Conservation (phyloP, 2,797 vertebrate genomes). For the Syngnathus rostellatus region DNA sequence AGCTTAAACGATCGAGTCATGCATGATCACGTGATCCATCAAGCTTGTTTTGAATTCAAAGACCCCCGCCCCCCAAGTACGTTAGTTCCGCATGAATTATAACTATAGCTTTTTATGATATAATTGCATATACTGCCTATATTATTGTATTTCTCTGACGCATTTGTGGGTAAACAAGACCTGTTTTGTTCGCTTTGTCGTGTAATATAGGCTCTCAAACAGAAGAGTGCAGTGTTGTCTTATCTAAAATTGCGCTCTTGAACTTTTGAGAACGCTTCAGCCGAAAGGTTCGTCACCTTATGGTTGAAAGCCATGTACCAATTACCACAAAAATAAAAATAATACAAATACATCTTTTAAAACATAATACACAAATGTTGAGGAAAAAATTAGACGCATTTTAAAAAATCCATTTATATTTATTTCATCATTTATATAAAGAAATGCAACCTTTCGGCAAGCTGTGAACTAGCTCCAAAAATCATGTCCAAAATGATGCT, state of each 20-base stretch:
- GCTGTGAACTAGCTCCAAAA: background rate
- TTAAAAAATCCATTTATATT: background rate
- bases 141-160: too few relatives aligned
- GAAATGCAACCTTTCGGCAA: background rate
- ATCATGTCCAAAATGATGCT: background rate
- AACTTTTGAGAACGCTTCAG: background rate
- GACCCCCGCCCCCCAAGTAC: too few relatives aligned
- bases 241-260: background rate
- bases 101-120: too few relatives aligned
- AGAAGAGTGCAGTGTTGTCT: slow-evolving; percentile 48
- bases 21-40: slow-evolving; percentile 32
- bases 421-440: background rate
- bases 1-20: background rate
- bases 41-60: background rate
- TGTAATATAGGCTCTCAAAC: slow-evolving; percentile 29
- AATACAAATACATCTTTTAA: too few relatives aligned
- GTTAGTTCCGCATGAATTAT: background rate
- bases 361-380: too few relatives aligned
- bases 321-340: too few relatives aligned
- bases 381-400: too few relatives aligned
- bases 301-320: too few relatives aligned
- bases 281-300: too few relatives aligned
- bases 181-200: background rate
- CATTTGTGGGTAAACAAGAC: too few relatives aligned
- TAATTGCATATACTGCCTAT: too few relatives aligned